Conservation (phyloP, 2,797 vertebrate species). For the Micrastur ruficollis region DNA sequence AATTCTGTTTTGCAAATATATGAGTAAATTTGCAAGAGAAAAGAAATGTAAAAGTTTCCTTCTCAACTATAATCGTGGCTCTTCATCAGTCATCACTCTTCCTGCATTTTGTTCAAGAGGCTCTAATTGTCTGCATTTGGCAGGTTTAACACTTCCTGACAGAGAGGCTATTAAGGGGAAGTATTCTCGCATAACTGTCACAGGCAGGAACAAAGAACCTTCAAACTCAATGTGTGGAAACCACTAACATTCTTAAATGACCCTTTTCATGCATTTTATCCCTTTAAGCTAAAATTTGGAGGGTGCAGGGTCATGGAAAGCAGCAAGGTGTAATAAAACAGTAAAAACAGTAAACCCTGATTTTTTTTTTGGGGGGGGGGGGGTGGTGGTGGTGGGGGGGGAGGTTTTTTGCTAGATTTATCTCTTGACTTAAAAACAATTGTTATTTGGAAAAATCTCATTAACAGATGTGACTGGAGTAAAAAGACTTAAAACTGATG, state of each 20-base stretch:
- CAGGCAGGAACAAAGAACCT: conserved; percentile 82
- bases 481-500: conserved; percentile 82
- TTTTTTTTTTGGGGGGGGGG: not conserved
- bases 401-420: conserved; percentile 60
- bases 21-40: conserved; percentile 75
- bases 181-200: conserved; percentile 91
- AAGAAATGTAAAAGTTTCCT: conserved; percentile 78
- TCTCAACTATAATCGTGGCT: conserved; percentile 73
- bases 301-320: conserved; percentile 71
- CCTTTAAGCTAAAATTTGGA: conserved; percentile 80
- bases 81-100: conserved; percentile 81
- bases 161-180: conserved; percentile 89
- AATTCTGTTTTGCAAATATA: conserved; percentile 72
- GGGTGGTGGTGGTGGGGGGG: no score
- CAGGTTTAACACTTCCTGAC: conserved; percentile 94
- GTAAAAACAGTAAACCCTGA: conserved; percentile 77
- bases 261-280: conserved; percentile 80
- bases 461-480: conserved; percentile 85
- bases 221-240: conserved; percentile 80
- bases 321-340: conserved; percentile 78
- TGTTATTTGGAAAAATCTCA: conserved; percentile 84
- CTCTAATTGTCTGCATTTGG: conserved; percentile 91
- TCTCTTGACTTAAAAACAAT: conserved; percentile 80
- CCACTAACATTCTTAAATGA: conserved; percentile 81
- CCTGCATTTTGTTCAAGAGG: conserved; percentile 83